Evolutionary conservation across 2,888 invertebrate species (phyloP), one percentile per base, ranked within the genome.

Genomic region (Drosophila emarginata): DNA sequence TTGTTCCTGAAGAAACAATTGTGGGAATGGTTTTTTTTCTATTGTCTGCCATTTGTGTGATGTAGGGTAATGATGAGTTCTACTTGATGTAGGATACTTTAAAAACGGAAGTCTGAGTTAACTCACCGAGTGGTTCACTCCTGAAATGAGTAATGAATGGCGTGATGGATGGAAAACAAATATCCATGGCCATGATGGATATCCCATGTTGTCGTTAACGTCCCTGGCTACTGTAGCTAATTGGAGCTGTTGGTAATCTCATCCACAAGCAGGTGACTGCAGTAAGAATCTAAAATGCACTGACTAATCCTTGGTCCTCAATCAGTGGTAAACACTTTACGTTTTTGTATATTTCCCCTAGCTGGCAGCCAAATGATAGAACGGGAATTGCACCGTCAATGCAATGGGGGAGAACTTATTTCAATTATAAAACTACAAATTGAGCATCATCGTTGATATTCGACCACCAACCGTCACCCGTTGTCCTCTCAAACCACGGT

Each of bases 341-440:
- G n/a, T 32, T 36, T 21, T 11, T 32, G 18, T n/a, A 32, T 32
- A 32, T 32, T 32, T 11, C 11, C 11, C 36, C 56, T 14, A 14
- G 6, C 7, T 12, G 36, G 56, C 21, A 53, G 37, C 61, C 52
- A 65, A 62, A 32, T 60, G 45, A 51, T 18, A 64, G 64, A 21
- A 40, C 40, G 36, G 15, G 6, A 11, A 37, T n/a, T 3, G 23
- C 18, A 11, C 26, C 18, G 11, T 23, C 21, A 21, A 54, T 52
- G 54, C 58, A 65, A 65, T 7, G 26, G 65, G 72, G 79, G 62
- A 66, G 40, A 76, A 71, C 79, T 74, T 79, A 71, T 77, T 81
- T 79, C 79, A 79, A 79, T 79, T 79, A 79, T 82, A 79, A 82
- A 79, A 82, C 82, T 82, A 72, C 82, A 82, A 79, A 82, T 82